Conservation (phyloP, 2,888 invertebrate genomes). For the Polia nebulosa region DNA sequence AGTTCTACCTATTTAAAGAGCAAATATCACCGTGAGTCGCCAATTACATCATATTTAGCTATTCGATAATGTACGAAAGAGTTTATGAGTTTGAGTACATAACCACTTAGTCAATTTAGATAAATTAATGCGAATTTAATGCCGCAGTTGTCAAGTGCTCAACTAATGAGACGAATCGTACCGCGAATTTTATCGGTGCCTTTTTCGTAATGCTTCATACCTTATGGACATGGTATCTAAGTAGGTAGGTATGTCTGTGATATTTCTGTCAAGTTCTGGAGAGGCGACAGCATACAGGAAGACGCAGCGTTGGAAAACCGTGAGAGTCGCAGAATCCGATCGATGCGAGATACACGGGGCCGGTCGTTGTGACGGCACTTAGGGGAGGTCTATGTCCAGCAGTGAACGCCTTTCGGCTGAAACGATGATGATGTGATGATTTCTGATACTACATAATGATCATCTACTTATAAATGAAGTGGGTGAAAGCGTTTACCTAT, state of each 20-base stretch:
- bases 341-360: no score
- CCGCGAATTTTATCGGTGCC: background rate
- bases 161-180: slow-evolving; percentile 11
- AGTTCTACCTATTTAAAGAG: slow-evolving; percentile 1
- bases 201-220: background rate
- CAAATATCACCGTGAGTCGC: slow-evolving; percentile 26
- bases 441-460: no score
- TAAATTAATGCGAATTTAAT: slow-evolving; percentile 54
- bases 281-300: no score
- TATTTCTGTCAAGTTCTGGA: background rate
- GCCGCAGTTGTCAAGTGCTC: slow-evolving; percentile 21
- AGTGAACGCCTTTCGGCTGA: no score
- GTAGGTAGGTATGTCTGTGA: background rate
- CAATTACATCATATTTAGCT: slow-evolving; percentile 34
- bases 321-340: no score
- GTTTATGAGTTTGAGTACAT: slow-evolving; percentile 20
- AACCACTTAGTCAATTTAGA: slow-evolving; percentile 47
- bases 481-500: background rate
- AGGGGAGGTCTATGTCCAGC: no score
- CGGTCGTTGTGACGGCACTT: no score
- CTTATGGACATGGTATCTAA: no score
- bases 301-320: no score
- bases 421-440: no score
- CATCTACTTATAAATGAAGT: no score
- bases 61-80: slow-evolving; percentile 6